Conservation (phyloP, 2,888 invertebrate genomes). For the Tethea ocularis region DNA sequence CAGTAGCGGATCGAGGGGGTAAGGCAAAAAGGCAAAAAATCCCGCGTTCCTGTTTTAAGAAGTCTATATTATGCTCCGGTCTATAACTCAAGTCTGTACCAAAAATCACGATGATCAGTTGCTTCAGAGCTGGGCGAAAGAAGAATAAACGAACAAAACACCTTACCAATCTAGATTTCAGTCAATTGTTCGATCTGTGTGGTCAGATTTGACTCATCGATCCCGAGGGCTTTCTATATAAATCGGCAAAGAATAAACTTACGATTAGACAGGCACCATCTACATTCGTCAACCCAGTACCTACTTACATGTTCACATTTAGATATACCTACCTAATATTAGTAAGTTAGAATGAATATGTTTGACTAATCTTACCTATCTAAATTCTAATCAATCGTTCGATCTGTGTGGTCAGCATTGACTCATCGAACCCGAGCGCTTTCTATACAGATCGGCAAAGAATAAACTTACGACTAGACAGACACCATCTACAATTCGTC, state of each 20-base stretch:
- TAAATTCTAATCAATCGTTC: not conserved
- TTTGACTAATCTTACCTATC: not conserved
- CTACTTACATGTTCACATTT: too few relatives aligned
- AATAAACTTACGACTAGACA: slow-evolving; percentile 28
- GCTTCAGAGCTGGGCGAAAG: too few relatives aligned
- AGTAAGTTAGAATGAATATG: not conserved
- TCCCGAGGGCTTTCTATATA: not conserved
- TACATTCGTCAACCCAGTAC: slow-evolving; percentile 16
- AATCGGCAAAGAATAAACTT: slow-evolving; percentile 1
- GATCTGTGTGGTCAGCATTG: not conserved
- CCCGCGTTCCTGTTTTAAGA: too few relatives aligned
- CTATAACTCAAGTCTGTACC: too few relatives aligned
- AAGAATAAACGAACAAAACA: too few relatives aligned
- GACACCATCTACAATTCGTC: slow-evolving; percentile 29
- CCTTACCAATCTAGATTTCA: not conserved
- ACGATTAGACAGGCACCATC: slow-evolving; percentile 38
- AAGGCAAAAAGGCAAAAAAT: too few relatives aligned
- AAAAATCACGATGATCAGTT: too few relatives aligned
- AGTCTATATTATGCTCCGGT: too few relatives aligned
- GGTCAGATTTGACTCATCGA: not conserved
- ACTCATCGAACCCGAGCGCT: slow-evolving; percentile 1
- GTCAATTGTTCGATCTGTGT: not conserved
- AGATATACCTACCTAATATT: too few relatives aligned
- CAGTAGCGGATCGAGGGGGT: too few relatives aligned
- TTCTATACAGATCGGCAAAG: not conserved